Evolutionary conservation across 53 echinoderm and acorn worm genomes (phyloP).

Genomic region (Apostichopus leukothele): DNA sequence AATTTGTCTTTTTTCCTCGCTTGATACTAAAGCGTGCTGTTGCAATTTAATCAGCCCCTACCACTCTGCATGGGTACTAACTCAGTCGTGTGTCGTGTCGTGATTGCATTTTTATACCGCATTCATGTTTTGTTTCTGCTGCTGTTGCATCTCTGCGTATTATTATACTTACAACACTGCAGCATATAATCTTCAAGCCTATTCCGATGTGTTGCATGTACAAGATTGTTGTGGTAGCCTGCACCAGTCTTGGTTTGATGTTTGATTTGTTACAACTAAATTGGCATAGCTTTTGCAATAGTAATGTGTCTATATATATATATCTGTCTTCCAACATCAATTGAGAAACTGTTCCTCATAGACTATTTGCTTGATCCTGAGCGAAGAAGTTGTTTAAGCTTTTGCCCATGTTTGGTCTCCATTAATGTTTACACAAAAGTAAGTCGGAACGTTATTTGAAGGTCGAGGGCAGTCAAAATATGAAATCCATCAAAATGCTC

Average conservation of each 20-base stretch:
- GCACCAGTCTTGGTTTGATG: not conserved
- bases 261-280: no score
- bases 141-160: not conserved
- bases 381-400: no score
- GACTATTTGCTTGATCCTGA: no score
- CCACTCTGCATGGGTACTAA: slow-evolving; percentile 46
- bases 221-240: not conserved
- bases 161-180: not conserved
- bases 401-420: no score
- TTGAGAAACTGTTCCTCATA: no score
- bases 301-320: no score
- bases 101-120: not conserved
- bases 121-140: not conserved
- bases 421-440: no score
- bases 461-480: no score
- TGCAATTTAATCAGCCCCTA: not conserved
- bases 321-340: no score
- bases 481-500: no score
- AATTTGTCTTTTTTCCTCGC: not conserved
- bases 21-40: not conserved
- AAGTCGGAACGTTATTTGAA: no score
- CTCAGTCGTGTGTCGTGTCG: slow-evolving; percentile 20
- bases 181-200: not conserved
- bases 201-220: not conserved
- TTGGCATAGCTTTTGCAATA: no score